Conservation (phyloP, 2,888 invertebrate species). For the Nomada ruficornis region DNA sequence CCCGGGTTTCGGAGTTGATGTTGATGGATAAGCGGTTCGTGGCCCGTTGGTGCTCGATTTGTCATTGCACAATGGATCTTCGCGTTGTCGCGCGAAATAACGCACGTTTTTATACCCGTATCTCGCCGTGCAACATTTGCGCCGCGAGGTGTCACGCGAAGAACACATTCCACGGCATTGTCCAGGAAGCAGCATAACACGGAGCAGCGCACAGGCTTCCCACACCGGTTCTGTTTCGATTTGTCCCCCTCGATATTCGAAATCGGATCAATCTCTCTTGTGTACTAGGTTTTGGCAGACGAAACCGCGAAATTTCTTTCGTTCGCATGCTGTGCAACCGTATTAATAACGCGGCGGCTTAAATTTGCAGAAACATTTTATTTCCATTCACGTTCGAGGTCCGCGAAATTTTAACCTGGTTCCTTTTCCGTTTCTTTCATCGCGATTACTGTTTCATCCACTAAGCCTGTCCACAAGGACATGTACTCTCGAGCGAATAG, state of each 20-base stretch:
- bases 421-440: no score
- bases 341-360: no score
- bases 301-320: no score
- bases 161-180: conserved; percentile 39
- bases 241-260: conserved; percentile 1
- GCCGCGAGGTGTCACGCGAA: conserved; percentile 18
- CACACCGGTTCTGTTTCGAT: conserved; percentile 2
- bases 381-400: no score
- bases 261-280: conserved; percentile 3
- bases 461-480: no score
- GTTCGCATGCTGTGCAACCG: no score
- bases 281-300: no score
- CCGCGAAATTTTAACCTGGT: no score
- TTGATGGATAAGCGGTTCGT: conserved; percentile 76
- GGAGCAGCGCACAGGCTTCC: not conserved
- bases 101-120: conserved; percentile 44
- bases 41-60: conserved; percentile 75
- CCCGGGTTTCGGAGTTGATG: conserved; percentile 65
- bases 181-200: conserved; percentile 21
- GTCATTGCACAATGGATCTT: conserved; percentile 76
- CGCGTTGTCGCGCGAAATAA: conserved; percentile 23
- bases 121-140: conserved; percentile 38
- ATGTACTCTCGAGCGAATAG: no score
- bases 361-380: no score
- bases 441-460: no score